Conservation (phyloP, 1,140 invertebrate genomes). For the Trachymyrmex cornetzi region DNA sequence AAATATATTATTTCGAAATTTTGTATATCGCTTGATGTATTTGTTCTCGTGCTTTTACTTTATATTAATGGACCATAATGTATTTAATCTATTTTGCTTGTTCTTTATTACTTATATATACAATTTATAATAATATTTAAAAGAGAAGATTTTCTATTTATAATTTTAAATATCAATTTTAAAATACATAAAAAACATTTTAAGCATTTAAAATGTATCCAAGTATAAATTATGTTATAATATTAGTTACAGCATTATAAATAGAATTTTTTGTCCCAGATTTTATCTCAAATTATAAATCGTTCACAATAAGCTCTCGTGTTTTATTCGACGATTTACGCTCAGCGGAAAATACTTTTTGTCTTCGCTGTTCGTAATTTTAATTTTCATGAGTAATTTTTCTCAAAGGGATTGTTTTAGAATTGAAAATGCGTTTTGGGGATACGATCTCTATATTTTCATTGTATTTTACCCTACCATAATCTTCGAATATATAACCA, state of each 20-base stretch:
- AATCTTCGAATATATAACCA: background rate
- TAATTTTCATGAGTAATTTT: background rate
- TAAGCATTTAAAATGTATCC: background rate
- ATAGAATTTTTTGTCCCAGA: background rate
- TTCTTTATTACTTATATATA: background rate
- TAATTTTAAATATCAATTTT: background rate
- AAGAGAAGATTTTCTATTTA: background rate
- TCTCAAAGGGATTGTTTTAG: conserved; percentile 19
- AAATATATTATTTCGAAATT: conserved; percentile 9
- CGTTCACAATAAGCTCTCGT: background rate
- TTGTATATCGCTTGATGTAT: background rate
- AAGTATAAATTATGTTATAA: background rate
- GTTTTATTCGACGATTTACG: background rate
- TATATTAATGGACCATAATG: background rate
- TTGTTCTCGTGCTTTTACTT: background rate
- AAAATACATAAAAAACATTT: background rate
- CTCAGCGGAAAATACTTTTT: background rate
- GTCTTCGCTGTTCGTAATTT: background rate
- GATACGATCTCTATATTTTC: conserved; percentile 7
- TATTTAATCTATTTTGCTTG: background rate
- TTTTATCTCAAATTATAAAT: background rate
- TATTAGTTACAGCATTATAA: background rate
- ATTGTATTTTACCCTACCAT: background rate
- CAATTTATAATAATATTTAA: background rate
- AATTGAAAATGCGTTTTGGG: background rate